phyloP scores from a whole-genome alignment of 2,113 vertebrate species.

The Leucosticte australis region DNA sequence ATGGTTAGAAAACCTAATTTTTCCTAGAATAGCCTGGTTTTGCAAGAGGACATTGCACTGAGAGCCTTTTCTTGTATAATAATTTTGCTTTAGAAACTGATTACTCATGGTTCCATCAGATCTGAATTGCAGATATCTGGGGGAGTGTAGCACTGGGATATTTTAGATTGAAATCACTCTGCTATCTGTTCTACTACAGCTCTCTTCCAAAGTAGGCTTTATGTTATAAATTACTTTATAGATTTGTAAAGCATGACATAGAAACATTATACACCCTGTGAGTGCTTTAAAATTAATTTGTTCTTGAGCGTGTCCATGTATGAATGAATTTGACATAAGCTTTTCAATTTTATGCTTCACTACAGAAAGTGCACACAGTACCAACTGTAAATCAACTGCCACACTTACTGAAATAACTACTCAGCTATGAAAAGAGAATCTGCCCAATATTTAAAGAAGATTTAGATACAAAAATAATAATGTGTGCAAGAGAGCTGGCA shows the following conservation, averaged over 20 bases:
- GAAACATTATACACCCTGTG: constrained; percentile 62
- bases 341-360: constrained; percentile 65
- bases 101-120: constrained; percentile 19
- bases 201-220: constrained; percentile 54
- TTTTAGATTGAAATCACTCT: constrained; percentile 31
- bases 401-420: constrained; percentile 42
- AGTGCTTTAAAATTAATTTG: constrained; percentile 75
- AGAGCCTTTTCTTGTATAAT: neutral
- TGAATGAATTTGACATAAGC: constrained; percentile 66
- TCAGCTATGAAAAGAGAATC: constrained; percentile 35
- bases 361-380: constrained; percentile 60
- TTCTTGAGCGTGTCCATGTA: constrained; percentile 61
- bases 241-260: constrained; percentile 65
- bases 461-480: constrained; percentile 25
- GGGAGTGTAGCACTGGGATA: constrained; percentile 7
- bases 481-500: neutral
- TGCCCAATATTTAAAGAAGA: constrained; percentile 46
- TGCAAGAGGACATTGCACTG: neutral
- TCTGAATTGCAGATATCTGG: constrained; percentile 33
- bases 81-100: constrained; percentile 38
- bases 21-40: constrained; percentile 2
- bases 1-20: neutral
- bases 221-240: constrained; percentile 54
- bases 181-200: constrained; percentile 21
- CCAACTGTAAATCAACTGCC: constrained; percentile 63